These are phyloP conservation scores for Hesperia comma DNA, from an alignment of 2,888 invertebrate genomes.

Conservation along the genomic window DNA sequence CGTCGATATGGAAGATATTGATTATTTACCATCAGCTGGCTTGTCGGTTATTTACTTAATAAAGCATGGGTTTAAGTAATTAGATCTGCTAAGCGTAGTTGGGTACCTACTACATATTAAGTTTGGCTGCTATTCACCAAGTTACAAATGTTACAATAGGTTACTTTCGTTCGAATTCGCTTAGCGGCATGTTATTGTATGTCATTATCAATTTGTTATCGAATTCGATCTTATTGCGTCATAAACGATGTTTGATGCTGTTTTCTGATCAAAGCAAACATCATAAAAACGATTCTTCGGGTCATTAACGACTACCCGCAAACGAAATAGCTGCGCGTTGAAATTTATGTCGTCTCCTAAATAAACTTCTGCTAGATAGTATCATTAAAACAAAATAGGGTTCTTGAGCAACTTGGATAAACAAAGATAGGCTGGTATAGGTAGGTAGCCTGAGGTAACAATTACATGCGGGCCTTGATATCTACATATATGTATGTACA, in stretches of 20 bases:
- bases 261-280: conserved; percentile 74
- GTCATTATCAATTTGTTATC: conserved; percentile 60
- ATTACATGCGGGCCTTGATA: no score
- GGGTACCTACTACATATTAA: no score
- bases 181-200: conserved; percentile 33
- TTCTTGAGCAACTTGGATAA: not conserved
- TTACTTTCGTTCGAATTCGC: not conserved
- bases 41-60: no score
- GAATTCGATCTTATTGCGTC: conserved; percentile 66
- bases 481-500: no score
- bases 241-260: conserved; percentile 72
- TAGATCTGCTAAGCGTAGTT: no score
- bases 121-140: no score
- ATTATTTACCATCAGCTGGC: no score
- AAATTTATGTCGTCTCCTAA: conserved; percentile 55
- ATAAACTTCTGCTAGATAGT: conserved; percentile 37
- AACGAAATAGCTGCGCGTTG: conserved; percentile 63
- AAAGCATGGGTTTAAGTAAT: no score
- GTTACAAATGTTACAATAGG: no score
- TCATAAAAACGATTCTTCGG: conserved; percentile 76
- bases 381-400: conserved; percentile 38
- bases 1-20: no score
- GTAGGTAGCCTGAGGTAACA: no score
- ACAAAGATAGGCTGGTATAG: no score
- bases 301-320: conserved; percentile 71